phyloP scores from a whole-genome alignment of 2,113 vertebrate genomes.

The Thunnus maccoyii region DNA sequence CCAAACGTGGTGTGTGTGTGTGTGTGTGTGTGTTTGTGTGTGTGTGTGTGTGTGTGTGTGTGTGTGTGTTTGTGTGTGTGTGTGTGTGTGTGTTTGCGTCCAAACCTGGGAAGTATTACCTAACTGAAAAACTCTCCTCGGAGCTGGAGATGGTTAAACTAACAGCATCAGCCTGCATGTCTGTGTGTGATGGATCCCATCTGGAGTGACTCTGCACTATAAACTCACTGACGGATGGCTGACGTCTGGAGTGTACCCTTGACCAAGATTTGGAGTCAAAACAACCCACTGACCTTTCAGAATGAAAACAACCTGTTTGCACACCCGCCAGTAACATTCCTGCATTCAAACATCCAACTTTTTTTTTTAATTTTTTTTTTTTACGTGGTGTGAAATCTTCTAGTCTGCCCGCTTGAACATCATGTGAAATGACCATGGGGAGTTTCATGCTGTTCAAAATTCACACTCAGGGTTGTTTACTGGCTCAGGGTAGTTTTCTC shows the following conservation, averaged over 20 bases:
- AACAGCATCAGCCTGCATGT: slow-evolving; percentile 44
- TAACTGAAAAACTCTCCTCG: slow-evolving; percentile 25
- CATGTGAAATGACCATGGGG: neutral
- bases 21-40: neutral
- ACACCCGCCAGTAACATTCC: slow-evolving; percentile 39
- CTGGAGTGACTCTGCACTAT: slow-evolving; percentile 60
- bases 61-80: slow-evolving; percentile 24
- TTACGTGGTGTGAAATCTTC: neutral
- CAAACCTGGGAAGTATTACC: slow-evolving; percentile 13
- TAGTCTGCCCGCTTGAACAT: neutral
- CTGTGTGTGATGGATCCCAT: slow-evolving; percentile 61
- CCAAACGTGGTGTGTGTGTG: neutral
- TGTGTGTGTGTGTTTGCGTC: slow-evolving; percentile 17
- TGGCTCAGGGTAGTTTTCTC: too few relatives aligned
- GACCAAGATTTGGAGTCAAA: slow-evolving; percentile 33
- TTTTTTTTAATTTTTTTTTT: neutral
- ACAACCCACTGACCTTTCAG: slow-evolving; percentile 37
- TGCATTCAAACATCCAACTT: neutral
- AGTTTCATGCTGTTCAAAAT: neutral
- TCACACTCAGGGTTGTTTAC: neutral
- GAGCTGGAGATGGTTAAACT: slow-evolving; percentile 50
- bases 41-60: neutral
- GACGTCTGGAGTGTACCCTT: slow-evolving; percentile 32
- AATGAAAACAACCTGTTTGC: slow-evolving; percentile 57
- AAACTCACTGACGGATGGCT: slow-evolving; percentile 51